phyloP scores from a whole-genome alignment of 2,888 invertebrate species.

The Alitta virens region DNA sequence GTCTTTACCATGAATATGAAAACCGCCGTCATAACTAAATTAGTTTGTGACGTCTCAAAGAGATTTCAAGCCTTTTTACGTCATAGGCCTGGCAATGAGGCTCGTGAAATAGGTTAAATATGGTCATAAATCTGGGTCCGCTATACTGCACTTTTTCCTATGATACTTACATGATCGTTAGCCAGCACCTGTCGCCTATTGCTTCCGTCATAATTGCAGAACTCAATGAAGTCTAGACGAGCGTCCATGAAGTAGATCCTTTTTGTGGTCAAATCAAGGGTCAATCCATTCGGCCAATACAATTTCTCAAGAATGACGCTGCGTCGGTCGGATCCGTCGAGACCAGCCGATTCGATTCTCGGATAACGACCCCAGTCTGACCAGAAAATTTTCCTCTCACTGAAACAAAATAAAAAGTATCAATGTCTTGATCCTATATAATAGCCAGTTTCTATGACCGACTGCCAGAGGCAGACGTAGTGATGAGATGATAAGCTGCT shows the following conservation, averaged over 20 bases:
- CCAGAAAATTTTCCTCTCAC: slow-evolving; percentile 89
- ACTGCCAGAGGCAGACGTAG: no score
- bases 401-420: slow-evolving; percentile 35
- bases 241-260: slow-evolving; percentile 96
- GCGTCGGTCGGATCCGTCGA: slow-evolving; percentile 87
- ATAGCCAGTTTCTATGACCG: no score
- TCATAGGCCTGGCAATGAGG: no score
- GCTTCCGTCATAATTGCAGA: slow-evolving; percentile 92
- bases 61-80: no score
- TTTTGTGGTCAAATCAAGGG: slow-evolving; percentile 88
- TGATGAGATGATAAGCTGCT: no score
- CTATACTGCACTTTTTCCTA: no score
- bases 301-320: slow-evolving; percentile 90
- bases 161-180: slow-evolving; percentile 54
- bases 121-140: no score
- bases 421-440: no score
- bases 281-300: slow-evolving; percentile 98
- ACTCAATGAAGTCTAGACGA: slow-evolving; percentile 95
- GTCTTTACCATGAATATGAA: no score
- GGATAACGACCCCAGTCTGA: slow-evolving; percentile 99
- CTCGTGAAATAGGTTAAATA: no score
- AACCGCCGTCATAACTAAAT: no score
- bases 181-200: slow-evolving; percentile 77
- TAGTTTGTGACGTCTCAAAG: no score
- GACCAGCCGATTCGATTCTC: slow-evolving; percentile 88